Percentiles rank a stretch among this genome's conserved stretches.
These are phyloP conservation scores for Calliopum simillimum DNA, from an alignment of 2,888 invertebrate genomes.

Conservation along the genomic window DNA sequence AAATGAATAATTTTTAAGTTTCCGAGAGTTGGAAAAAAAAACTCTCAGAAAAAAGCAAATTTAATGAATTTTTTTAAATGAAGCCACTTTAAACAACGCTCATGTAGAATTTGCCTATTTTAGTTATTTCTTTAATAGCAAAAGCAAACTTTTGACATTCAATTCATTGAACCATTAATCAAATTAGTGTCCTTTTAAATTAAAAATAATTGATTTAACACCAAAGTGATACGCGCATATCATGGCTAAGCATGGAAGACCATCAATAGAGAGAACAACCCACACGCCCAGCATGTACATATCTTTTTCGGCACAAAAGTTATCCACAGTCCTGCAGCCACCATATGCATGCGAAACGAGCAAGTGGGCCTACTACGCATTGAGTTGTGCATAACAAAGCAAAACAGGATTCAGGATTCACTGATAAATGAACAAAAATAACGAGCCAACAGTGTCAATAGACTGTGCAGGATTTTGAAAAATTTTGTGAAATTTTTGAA, in stretches of 20 bases:
- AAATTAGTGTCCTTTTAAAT: conserved; percentile 56
- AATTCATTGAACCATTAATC: conserved; percentile 55
- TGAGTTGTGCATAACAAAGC: conserved; percentile 13
- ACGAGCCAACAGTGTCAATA: conserved; percentile 9
- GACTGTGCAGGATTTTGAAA: no score
- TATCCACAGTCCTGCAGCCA: neutral
- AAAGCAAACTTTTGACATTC: conserved; percentile 10
- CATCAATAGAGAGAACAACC: conserved; percentile 10
- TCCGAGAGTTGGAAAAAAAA: neutral
- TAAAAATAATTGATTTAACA: conserved; percentile 60
- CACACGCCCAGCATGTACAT: neutral
- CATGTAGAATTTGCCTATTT: no score
- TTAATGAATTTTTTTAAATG: no score
- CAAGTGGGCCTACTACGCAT: neutral
- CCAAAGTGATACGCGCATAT: conserved; percentile 36
- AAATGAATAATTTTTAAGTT: no score
- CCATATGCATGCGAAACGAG: neutral
- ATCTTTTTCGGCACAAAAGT: neutral
- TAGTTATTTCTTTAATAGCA: neutral
- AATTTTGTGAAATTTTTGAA: no score
- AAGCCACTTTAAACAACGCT: no score
- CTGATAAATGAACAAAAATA: conserved; percentile 50
- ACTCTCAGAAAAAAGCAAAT: no score
- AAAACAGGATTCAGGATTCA: conserved; percentile 39
- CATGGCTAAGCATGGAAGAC: conserved; percentile 7